Conservation (phyloP, 1,140 invertebrate genomes). For the Notospermus geniculatus region DNA sequence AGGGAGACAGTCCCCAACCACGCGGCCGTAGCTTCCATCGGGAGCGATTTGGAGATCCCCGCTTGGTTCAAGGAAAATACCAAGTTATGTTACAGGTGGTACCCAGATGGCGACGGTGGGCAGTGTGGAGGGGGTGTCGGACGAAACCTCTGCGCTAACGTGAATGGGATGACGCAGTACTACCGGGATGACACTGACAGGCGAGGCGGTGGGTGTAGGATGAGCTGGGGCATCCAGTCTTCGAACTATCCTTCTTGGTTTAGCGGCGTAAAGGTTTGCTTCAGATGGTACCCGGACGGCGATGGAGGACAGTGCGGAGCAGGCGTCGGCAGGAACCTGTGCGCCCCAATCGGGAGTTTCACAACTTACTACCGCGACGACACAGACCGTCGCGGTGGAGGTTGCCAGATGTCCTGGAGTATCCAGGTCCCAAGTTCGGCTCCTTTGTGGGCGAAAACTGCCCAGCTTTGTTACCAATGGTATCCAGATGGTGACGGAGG, state of each 20-base stretch:
- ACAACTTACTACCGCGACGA: slow-evolving; percentile 23
- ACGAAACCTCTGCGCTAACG: slow-evolving; percentile 15
- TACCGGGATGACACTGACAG: slow-evolving; percentile 25
- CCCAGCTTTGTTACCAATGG: slow-evolving; percentile 23
- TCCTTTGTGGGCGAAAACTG: slow-evolving; percentile 11
- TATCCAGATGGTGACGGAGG: slow-evolving; percentile 21
- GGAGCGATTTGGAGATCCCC: slow-evolving; percentile 14
- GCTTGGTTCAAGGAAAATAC: slow-evolving; percentile 25
- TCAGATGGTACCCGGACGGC: slow-evolving; percentile 22
- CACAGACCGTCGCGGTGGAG: slow-evolving; percentile 19
- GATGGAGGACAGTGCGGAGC: slow-evolving; percentile 23
- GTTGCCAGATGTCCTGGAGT: slow-evolving; percentile 26
- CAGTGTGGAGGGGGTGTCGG: slow-evolving; percentile 24
- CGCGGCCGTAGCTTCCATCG: slow-evolving; percentile 13
- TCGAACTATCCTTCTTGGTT: slow-evolving; percentile 18
- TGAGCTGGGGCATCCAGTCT: slow-evolving; percentile 9
- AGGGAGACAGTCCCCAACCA: neutral
- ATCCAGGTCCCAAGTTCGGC: neutral
- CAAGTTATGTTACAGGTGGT: too few species aligned
- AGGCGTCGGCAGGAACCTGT: slow-evolving; percentile 20
- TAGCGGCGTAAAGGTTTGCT: slow-evolving; percentile 19
- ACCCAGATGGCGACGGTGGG: slow-evolving; percentile 21
- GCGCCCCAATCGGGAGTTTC: slow-evolving; percentile 13
- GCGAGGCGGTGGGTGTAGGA: slow-evolving; percentile 16
- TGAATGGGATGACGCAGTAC: slow-evolving; percentile 19